A percentile compares a stretch with the other conserved stretches of the same genome.
These are phyloP conservation scores for Heliornis fulica DNA, from an alignment of 2,113 vertebrate genomes.

Conservation along the genomic window DNA sequence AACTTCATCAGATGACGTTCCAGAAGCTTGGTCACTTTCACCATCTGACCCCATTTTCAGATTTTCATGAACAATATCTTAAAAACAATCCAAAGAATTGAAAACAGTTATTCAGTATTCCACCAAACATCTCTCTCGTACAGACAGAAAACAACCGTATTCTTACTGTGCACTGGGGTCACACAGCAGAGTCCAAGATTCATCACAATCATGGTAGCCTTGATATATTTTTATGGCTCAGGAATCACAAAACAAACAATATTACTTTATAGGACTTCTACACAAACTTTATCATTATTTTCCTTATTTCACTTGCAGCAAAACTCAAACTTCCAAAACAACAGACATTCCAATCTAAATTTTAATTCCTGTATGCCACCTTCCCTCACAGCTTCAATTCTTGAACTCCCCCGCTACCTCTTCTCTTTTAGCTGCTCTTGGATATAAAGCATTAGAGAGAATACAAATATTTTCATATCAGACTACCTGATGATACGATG, in stretches of 20 bases:
- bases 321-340: background rate
- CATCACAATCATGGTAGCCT: background rate
- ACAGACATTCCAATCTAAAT: background rate
- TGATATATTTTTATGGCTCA: background rate
- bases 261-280: background rate
- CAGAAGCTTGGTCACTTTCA: slow-evolving; percentile 98
- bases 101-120: background rate
- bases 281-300: background rate
- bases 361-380: background rate
- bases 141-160: background rate
- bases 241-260: background rate
- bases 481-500: background rate
- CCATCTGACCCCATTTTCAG: slow-evolving; percentile 99
- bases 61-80: slow-evolving; percentile 99
- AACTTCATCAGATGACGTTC: slow-evolving; percentile 97
- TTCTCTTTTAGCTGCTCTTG: background rate
- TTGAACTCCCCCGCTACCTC: background rate
- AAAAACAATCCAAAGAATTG: slow-evolving; percentile 23
- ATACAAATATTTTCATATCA: background rate
- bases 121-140: background rate
- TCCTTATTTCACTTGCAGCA: background rate
- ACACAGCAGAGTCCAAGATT: background rate
- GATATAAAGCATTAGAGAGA: background rate
- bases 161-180: background rate
- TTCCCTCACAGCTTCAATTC: background rate